Base-by-base conservation (phyloP, 2,113 vertebrate genomes). In the Sander lucioperca region DNA sequence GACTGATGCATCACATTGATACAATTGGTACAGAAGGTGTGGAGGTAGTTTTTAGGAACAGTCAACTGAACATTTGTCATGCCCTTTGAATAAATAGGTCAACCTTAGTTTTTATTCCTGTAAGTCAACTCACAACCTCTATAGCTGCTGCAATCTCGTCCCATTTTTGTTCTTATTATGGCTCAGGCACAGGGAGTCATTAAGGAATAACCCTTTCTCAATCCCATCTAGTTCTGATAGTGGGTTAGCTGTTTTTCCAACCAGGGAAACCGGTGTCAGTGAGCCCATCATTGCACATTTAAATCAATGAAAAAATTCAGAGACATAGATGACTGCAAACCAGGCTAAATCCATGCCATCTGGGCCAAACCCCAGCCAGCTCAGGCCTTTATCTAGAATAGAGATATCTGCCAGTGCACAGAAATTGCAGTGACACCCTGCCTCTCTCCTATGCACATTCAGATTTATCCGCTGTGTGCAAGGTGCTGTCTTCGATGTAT, bases 401-500 rank as follows among this genome's bases (percentile, higher is more conserved):
- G 54, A 80, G 57, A 63, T 62, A 61, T 84, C 50, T 71, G 30
- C 48, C 23, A 36, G 59, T 68, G 36, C 58, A 45, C 59, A 79
- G 16, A 36, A 77, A 79, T 63, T 76, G 68, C 53, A 59, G 69
- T 51, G 18, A 77, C 54, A 64, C 62, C 16, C 63, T 3, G 4
- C 33, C 51, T 39, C 58, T 61, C 36, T 66, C 51, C 6, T 74
- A 2, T 27, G 64, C 54, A 43, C 80, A 21, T 30, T 66, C 21
- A 63, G 74, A 88, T 87, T 89, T 77, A 71, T 80, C 80, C 13
- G 25, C 57, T 13, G 30, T 83, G 78, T 63, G 56, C 87, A 86
- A 53, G 77, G 73, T 61, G 47, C 74, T 77, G 74, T 70, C 50
- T 67, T 62, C 47, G 19, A 91, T 92, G 78, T 89, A 88, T 90